Evolutionary conservation across 2,888 invertebrate genomes (phyloP), one percentile per base, ranked within the genome.

Genomic region (Cerastis rubricosa): DNA sequence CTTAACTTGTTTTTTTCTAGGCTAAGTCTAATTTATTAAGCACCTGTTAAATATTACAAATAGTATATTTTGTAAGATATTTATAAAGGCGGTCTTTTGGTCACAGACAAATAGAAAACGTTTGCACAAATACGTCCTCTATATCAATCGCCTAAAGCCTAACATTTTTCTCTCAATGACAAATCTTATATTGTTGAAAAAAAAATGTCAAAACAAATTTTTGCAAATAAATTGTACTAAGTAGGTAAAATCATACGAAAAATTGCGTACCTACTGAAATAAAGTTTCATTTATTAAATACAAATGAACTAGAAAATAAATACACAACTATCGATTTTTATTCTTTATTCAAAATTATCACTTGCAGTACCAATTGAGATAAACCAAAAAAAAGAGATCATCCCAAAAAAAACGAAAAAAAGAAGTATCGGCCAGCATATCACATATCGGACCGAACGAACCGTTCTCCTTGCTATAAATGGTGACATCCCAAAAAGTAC

Each of bases 401-500:
- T 51, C 43, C 59, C 14, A 70, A 75, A 82, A 77, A 57, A 64
- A 35, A 65, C 11, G 22, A 65, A 25, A 7, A 51, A 71, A 71
- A 51, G 65, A 83, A 68, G 68, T 65, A 84, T 79, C 76, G 54
- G 29, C 70, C 80, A 77, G 78, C 88, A 88, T 90, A 91, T 91
- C 90, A 87, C 87, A 88, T 89, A 87, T 87, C 87, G 89, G 85
- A 89, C 88, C 89, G 90, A 88, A 88, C 90, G 88, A 88, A 91
- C 91, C 88, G 90, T 87, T 89, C 90, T 89, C 90, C 90, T 89
- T 88, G 83, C 92, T 92, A 81, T 91, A 93, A 92, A 94, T 91
- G 96, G 95, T 90, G 93, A 92, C 94, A 92, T 87, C 91, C 93
- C 90, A 94, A 96, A 95, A 96, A 94, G 92, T 90, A 89, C 91